Conservation (phyloP, 2,888 invertebrate genomes). For the Gastrophysa polygoni region DNA sequence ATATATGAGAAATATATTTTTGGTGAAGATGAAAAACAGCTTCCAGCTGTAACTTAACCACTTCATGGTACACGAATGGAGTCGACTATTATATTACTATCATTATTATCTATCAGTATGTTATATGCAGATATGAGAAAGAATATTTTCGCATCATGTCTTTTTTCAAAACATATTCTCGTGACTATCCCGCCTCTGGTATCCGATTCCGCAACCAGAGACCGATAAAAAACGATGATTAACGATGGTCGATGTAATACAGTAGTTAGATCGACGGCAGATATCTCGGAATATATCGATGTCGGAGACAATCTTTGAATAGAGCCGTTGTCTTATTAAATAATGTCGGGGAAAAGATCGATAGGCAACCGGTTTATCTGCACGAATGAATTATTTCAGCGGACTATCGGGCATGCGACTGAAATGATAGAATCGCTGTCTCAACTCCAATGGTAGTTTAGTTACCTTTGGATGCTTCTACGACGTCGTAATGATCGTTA, state of each 20-base stretch:
- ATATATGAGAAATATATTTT: too few species aligned
- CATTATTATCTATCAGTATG: too few species aligned
- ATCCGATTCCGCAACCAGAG: constrained; percentile 47
- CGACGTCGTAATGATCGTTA: neutral
- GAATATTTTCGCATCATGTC: too few species aligned
- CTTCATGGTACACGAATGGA: too few species aligned
- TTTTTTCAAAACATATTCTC: too few species aligned
- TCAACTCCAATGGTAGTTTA: neutral
- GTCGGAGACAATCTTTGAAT: constrained; percentile 53
- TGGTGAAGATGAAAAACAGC: too few species aligned
- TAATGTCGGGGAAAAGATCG: constrained; percentile 28
- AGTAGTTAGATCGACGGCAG: constrained; percentile 51
- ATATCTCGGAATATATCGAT: constrained; percentile 47
- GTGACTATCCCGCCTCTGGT: constrained; percentile 45
- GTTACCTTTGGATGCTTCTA: neutral
- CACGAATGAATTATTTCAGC: neutral
- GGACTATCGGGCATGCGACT: neutral
- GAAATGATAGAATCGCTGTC: neutral
- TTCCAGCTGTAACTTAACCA: too few species aligned
- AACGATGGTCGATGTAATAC: constrained; percentile 47
- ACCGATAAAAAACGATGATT: constrained; percentile 37
- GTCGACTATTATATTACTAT: too few species aligned
- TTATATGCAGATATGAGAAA: too few species aligned
- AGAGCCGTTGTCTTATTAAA: constrained; percentile 50
- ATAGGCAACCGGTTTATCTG: constrained; percentile 9